Conservation (phyloP, 2,888 invertebrate genomes). For the Ochropacha duplaris region DNA sequence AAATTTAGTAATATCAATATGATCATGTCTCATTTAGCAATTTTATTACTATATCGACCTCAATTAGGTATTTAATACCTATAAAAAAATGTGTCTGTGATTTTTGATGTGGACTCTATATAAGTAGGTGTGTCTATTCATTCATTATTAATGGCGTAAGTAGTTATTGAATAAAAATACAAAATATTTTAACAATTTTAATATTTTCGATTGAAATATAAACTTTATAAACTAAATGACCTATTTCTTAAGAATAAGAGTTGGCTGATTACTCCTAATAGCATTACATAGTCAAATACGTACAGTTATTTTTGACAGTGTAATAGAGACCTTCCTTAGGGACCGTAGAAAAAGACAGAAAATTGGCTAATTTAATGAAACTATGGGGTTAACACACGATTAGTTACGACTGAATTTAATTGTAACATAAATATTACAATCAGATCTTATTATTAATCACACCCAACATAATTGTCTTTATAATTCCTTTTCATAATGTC, state of each 20-base stretch:
- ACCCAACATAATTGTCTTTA: background rate
- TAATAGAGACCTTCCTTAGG: background rate
- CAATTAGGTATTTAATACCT: no score
- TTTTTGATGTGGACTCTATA: no score
- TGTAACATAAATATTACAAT: background rate
- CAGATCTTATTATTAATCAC: background rate
- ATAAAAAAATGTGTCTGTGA: no score
- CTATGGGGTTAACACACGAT: background rate
- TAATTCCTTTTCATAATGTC: background rate
- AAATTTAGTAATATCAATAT: background rate
- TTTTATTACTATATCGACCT: background rate
- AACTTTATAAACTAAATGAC: conserved; percentile 57
- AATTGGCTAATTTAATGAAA: background rate
- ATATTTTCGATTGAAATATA: conserved; percentile 60
- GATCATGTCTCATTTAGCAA: no score
- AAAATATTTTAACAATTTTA: conserved; percentile 50
- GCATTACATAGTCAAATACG: background rate
- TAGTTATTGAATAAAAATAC: background rate
- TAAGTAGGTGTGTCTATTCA: no score
- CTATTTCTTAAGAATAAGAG: conserved; percentile 49
- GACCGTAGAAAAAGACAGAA: background rate
- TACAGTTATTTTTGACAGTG: background rate
- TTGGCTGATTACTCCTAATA: conserved; percentile 18
- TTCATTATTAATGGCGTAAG: no score
- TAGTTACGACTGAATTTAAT: no score